Evolutionary conservation across 2,113 vertebrate genomes (phyloP).

Genomic region (Syngnathus typhle): DNA sequence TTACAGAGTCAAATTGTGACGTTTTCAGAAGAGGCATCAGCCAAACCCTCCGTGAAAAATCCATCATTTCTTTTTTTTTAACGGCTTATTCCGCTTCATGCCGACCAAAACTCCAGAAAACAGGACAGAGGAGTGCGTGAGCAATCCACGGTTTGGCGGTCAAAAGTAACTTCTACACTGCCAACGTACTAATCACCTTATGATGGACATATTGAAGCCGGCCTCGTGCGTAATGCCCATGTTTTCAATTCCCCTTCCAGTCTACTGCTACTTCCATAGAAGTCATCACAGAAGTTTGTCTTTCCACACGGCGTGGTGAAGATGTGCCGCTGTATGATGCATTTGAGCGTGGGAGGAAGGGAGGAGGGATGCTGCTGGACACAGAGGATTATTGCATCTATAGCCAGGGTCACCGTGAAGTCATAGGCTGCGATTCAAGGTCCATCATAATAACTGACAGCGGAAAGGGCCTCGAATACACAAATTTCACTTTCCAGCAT

Average conservation of each 20-base stretch:
- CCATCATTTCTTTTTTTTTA: constrained; percentile 51
- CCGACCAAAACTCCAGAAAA: constrained; percentile 37
- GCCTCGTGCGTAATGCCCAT: constrained; percentile 18
- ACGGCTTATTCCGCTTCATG: constrained; percentile 30
- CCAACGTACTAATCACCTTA: constrained; percentile 24
- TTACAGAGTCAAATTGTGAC: constrained; percentile 50
- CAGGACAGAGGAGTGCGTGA: constrained; percentile 10
- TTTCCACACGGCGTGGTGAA: constrained; percentile 15
- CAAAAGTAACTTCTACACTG: constrained; percentile 17
- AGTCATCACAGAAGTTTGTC: constrained; percentile 31
- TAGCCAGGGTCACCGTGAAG: not conserved
- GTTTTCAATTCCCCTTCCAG: constrained; percentile 20
- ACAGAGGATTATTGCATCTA: constrained; percentile 45
- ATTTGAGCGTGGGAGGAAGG: constrained; percentile 41
- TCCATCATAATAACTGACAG: not conserved
- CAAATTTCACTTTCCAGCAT: not conserved
- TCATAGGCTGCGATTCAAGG: not conserved
- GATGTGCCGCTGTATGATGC: constrained; percentile 46
- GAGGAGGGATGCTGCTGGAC: constrained; percentile 29
- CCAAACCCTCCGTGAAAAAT: constrained; percentile 47
- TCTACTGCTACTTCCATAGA: constrained; percentile 5
- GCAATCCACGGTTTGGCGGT: constrained; percentile 28
- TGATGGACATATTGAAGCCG: constrained; percentile 32
- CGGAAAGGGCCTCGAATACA: not conserved
- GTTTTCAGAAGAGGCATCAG: constrained; percentile 38